phyloP scores from a whole-genome alignment of 1,140 invertebrate species.

The Macrostomum lignano region DNA sequence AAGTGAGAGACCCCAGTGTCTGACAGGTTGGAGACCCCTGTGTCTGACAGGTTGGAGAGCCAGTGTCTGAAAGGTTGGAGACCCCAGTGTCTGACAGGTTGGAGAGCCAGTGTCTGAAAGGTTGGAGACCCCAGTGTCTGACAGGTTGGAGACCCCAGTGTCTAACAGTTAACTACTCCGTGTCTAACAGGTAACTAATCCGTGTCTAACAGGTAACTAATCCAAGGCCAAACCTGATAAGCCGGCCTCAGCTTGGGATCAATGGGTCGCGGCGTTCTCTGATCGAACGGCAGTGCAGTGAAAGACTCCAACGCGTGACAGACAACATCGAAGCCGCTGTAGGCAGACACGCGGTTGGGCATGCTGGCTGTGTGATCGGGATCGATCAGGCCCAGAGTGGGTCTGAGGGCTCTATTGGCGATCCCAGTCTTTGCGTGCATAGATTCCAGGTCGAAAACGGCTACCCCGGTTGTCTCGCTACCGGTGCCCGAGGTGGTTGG shows the following conservation, averaged over 20 bases:
- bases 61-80: no score
- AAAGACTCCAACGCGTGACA: constrained; percentile 62
- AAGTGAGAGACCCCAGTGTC: no score
- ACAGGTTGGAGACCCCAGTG: no score
- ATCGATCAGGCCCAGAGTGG: constrained; percentile 52
- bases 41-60: no score
- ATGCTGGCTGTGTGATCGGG: constrained; percentile 43
- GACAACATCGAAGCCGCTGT: constrained; percentile 39
- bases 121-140: no score
- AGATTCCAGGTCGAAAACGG: constrained; percentile 55
- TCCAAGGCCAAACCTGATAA: no score
- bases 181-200: no score
- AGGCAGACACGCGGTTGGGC: constrained; percentile 50
- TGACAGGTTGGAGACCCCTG: no score
- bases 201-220: no score
- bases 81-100: no score
- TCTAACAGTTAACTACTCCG: no score
- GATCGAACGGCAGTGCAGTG: constrained; percentile 52
- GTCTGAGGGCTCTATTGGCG: constrained; percentile 43
- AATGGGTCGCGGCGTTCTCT: constrained; percentile 43
- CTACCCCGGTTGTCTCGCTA: constrained; percentile 59
- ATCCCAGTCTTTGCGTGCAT: constrained; percentile 52
- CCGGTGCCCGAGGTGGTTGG: constrained; percentile 74
- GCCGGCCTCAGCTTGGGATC: constrained; percentile 42
- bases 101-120: no score